phyloP scores from a whole-genome alignment of 2,888 invertebrate species.

The Ephialtes manifestator region DNA sequence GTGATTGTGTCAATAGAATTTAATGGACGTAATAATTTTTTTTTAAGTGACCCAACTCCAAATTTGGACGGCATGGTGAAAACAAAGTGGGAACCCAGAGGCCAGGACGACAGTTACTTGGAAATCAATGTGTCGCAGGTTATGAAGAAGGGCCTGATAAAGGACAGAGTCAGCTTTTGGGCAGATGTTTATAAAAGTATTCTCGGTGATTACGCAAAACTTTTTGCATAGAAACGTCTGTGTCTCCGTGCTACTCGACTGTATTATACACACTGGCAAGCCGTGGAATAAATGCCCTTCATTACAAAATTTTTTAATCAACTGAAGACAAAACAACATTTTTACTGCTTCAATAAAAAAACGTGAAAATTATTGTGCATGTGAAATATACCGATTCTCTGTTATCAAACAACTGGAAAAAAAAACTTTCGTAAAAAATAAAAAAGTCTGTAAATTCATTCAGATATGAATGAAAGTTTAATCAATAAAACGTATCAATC shows the following conservation, averaged over 20 bases:
- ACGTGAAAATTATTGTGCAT: not conserved
- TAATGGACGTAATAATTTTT: not conserved
- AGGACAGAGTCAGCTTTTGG: conserved; percentile 86
- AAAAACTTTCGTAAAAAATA: not conserved
- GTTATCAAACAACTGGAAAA: not conserved
- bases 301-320: not conserved
- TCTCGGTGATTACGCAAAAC: conserved; percentile 73
- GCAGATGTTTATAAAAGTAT: conserved; percentile 83
- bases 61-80: conserved; percentile 80
- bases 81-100: conserved; percentile 85
- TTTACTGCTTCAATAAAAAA: not conserved
- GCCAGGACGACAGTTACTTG: conserved; percentile 82
- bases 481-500: not conserved
- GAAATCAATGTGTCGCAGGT: conserved; percentile 82
- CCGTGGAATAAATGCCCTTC: not conserved
- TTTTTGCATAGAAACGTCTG: conserved; percentile 70
- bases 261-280: not conserved
- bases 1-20: not conserved
- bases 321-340: too few species aligned
- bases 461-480: not conserved
- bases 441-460: not conserved
- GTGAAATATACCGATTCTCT: not conserved
- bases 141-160: conserved; percentile 81
- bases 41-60: conserved; percentile 83
- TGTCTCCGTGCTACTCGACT: not conserved